A percentile compares a stretch with the other conserved stretches of the same genome.
Conservation (phyloP, 1,140 invertebrate genomes). For the Drosophila cardini region DNA sequence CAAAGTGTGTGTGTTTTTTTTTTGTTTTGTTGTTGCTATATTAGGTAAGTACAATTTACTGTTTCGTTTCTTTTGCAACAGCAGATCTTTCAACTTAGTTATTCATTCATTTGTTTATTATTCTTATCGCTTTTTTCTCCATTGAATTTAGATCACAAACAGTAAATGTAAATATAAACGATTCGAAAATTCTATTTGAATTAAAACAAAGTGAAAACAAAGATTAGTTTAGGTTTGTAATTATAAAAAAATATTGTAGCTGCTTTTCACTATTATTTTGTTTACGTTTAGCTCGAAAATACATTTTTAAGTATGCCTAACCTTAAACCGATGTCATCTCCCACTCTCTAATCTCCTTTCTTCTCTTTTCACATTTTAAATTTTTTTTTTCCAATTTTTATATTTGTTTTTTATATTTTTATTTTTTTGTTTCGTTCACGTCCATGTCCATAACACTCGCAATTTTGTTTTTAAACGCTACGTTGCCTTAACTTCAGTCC, state of each 20-base stretch:
- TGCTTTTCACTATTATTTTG: conserved; percentile 35
- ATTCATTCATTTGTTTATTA: conserved; percentile 38
- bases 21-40: conserved; percentile 43
- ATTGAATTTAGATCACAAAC: conserved; percentile 73
- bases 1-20: conserved; percentile 64
- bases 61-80: conserved; percentile 67
- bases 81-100: conserved; percentile 44
- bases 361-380: conserved; percentile 13
- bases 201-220: conserved; percentile 74
- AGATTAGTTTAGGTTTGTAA: conserved; percentile 31
- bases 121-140: conserved; percentile 27
- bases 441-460: conserved; percentile 79
- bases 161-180: conserved; percentile 78
- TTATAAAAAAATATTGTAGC: conserved; percentile 64
- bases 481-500: conserved; percentile 84
- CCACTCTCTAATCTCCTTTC: conserved; percentile 22
- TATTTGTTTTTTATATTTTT: conserved; percentile 11
- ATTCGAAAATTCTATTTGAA: conserved; percentile 62
- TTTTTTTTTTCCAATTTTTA: conserved; percentile 15
- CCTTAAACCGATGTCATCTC: conserved; percentile 76
- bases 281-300: conserved; percentile 68
- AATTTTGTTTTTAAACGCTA: conserved; percentile 82
- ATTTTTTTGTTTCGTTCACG: conserved; percentile 55
- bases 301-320: conserved; percentile 63
- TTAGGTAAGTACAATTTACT: conserved; percentile 78